Base-by-base conservation (phyloP, 2,888 invertebrate species). In the Amphipoea oculea region DNA sequence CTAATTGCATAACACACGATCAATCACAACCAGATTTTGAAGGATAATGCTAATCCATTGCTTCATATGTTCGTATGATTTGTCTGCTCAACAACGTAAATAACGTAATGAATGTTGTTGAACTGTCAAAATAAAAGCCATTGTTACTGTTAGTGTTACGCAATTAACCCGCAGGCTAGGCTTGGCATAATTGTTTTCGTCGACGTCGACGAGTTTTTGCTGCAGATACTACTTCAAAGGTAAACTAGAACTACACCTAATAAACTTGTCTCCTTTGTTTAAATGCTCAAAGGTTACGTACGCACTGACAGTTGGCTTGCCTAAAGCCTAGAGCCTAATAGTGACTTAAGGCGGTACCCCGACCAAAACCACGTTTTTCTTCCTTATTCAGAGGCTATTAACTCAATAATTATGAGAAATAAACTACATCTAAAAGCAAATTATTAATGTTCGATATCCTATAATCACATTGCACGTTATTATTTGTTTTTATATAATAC, bases 201-300 rank as follows among this genome's bases (percentile, higher is more conserved):
- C 14, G n/a, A n/a, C n/a, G 1, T 73, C 2, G 40, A 48, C 60
- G 23, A 36, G 3, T 9, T 17, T 75, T 45, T 40, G n/a, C 57
- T 57, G 23, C 14, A 42, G 9, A 74, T 2, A n/a, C 2, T n/a
- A 3, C 12, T 12, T 20, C 12, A 48, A 29, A 60, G 7, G 12
- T 54, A 17, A 76, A 29, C 29, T 42, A 54, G 17, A 23, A 17
- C 29, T n/a, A 20, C 12, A 23, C 3, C 0, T 36, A 36, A 36
- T n/a, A 23, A 57, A 14, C 14, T n/a, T n/a, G 23, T 48, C n/a
- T 70, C 66, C 40, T 14, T 71, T 72, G 72, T 60, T 51, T 78
- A 11, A 57, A 51, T 73, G 7, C 42, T 69, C 57, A 40, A 36
- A 48, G n/a, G 11, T n/a, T n/a, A 11, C n/a, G 4, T n/a, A 60